Base-by-base conservation (phyloP, 2,888 invertebrate genomes). In the Ischnus inquisitorius region DNA sequence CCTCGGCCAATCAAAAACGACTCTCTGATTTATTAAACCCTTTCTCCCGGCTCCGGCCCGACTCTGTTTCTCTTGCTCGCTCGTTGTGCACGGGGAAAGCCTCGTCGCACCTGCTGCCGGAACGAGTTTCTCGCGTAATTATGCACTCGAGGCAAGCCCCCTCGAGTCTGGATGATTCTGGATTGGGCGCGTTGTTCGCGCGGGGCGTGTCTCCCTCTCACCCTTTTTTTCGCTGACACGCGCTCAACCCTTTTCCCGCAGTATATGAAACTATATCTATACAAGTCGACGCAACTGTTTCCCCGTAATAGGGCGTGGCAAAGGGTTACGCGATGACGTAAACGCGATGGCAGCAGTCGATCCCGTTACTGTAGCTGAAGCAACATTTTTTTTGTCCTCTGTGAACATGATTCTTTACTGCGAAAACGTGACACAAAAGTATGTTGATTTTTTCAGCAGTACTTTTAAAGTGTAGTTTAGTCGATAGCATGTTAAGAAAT, bases 21-120 rank as follows among this genome's bases (percentile, higher is more conserved):
- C 51, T 72, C 86, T 85, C 83, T 88, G 90, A 90, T 92, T 91
- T 89, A 88, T 88, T 91, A 88, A 92, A 92, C 91, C 91, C 91
- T 91, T 90, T 90, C 86, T 80, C 54, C 34, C 78, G 51, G 72
- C 81, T 64, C 65, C 81, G 72, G 72, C 77, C 46, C 74, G 14
- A 43, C 67, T 65, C 54, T 41, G 62, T 28, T 86, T 2, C 3
- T 72, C 54, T 60, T 69, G 25, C 41, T 48, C 41, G 22, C 10
- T 19, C 46, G 1, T 57, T 54, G 3, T 54, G 2, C 48, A 8
- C 25, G 41, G 41, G 6, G 19, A 86, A 85, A 88, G 87, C 89
- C 89, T 89, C 87, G 87, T 87, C 76, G 87, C 90, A 90, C 90
- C 90, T 90, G 90, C 86, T 80, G 83, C 60, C 62, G 5, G 82